Percentiles rank a stretch among this genome's conserved stretches.
Conservation (phyloP, 2,113 vertebrate species). For the Scatophagus argus region DNA sequence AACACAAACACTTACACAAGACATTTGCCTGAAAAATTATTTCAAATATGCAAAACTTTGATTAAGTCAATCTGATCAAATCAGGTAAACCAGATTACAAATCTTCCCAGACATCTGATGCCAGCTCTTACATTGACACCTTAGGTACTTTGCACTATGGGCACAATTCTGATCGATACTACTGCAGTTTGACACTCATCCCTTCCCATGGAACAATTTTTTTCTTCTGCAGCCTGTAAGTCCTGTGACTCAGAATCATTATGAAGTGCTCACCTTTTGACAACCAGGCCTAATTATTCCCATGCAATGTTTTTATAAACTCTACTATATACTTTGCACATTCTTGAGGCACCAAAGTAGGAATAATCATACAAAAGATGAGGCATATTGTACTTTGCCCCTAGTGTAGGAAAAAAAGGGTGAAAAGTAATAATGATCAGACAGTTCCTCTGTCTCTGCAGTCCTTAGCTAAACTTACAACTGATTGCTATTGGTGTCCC, state of each 20-base stretch:
- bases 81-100: background rate
- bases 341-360: too few relatives aligned
- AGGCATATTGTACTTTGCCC: background rate
- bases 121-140: background rate
- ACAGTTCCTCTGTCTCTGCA: background rate
- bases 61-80: background rate
- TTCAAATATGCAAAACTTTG: background rate
- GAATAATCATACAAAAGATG: background rate
- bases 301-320: background rate
- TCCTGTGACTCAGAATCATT: background rate
- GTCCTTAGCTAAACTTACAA: background rate
- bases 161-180: background rate
- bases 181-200: background rate
- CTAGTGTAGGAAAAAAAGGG: too few relatives aligned
- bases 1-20: background rate
- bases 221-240: background rate
- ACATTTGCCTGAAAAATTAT: background rate
- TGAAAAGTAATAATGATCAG: background rate
- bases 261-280: background rate
- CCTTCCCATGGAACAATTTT: too few relatives aligned
- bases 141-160: background rate
- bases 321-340: background rate
- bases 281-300: too few relatives aligned
- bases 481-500: background rate
- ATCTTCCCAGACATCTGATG: background rate